Base-by-base conservation (phyloP, 2,113 vertebrate genomes). In the Alligator mississippiensis region DNA sequence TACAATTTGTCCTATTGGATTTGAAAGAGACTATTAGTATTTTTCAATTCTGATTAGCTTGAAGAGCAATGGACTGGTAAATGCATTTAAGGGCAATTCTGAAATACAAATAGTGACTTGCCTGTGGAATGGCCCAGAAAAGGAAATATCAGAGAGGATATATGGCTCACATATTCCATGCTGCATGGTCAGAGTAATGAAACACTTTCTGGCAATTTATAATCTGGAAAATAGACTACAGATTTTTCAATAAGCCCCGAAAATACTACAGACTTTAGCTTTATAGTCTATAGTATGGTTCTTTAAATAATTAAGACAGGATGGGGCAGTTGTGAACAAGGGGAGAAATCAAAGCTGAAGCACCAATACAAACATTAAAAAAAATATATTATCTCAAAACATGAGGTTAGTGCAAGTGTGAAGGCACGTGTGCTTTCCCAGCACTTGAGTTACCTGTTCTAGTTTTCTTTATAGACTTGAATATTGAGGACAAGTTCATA, bases 141-240 rank as follows among this genome's bases (percentile, higher is more conserved):
- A 95, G 95, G 93, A 93, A 97, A 95, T 93, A 94, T 96, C 95
- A 91, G 2, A 93, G 96, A 97, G 95, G 95, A 97, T 97, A 97
- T 98, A 97, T 14, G 13, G 90, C 93, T 97, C 91, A 96, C 95
- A 92, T 97, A 97, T 96, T 97, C 89, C 77, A 85, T 81, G 21
- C 95, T 74, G 93, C 96, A 92, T 93, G 95, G 95, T 82, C 80
- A 93, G 96, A 97, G 96, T 98, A 98, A 98, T 98, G 98, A 98
- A 98, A 98, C 98, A 98, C 97, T 97, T 97, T 93, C 17, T 19
- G 95, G 96, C 92, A 94, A 97, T 98, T 98, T 98, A 97, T 3
- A 85, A 96, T 92, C 92, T 97, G 95, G 95, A 96, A 97, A 97
- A 96, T 58, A 90, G 82, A 89, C 96, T 97, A 94, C 97, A 96